Percentiles rank a stretch among this genome's conserved stretches.
These are phyloP conservation scores for Hyphantria cunea DNA, from an alignment of 1,140 invertebrate species.

Conservation along the genomic window DNA sequence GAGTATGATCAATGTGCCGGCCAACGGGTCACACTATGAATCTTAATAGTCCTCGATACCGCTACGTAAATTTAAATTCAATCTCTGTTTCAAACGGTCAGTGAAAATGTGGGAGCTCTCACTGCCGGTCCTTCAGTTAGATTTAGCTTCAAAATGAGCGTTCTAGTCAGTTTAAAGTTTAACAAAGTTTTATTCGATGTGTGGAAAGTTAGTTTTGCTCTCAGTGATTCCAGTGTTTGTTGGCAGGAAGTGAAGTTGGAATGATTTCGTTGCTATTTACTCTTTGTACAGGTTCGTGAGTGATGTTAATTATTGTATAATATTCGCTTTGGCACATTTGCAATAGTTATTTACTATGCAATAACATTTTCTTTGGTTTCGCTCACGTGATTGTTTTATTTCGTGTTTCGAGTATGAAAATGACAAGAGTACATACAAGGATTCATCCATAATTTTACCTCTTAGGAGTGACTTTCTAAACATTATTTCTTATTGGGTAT, in stretches of 20 bases:
- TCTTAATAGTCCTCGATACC: conserved; percentile 63
- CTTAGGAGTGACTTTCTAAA: too few relatives aligned
- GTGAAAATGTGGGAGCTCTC: conserved; percentile 75
- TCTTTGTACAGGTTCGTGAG: conserved; percentile 62
- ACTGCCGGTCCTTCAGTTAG: conserved; percentile 63
- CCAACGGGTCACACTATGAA: conserved; percentile 56
- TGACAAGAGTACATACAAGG: too few relatives aligned
- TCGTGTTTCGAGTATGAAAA: too few relatives aligned
- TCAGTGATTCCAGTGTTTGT: conserved; percentile 55
- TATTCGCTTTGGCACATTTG: too few relatives aligned
- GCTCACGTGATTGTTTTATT: too few relatives aligned
- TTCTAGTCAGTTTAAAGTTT: conserved; percentile 62
- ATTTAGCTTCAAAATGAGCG: conserved; percentile 73
- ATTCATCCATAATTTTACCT: too few relatives aligned
- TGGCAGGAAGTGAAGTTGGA: conserved; percentile 52
- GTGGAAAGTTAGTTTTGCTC: conserved; percentile 52
- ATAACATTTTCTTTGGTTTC: too few relatives aligned
- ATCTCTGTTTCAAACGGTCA: conserved; percentile 55
- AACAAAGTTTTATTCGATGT: conserved; percentile 59
- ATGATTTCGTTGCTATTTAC: conserved; percentile 66
- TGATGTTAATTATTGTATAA: conserved; percentile 1
- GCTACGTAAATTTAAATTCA: conserved; percentile 79
- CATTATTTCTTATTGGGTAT: too few relatives aligned
- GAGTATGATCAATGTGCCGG: conserved; percentile 65
- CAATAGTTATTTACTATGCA: too few relatives aligned